phyloP scores from a whole-genome alignment of 2,113 vertebrate genomes.

The Trichomycterus rosablanca region DNA sequence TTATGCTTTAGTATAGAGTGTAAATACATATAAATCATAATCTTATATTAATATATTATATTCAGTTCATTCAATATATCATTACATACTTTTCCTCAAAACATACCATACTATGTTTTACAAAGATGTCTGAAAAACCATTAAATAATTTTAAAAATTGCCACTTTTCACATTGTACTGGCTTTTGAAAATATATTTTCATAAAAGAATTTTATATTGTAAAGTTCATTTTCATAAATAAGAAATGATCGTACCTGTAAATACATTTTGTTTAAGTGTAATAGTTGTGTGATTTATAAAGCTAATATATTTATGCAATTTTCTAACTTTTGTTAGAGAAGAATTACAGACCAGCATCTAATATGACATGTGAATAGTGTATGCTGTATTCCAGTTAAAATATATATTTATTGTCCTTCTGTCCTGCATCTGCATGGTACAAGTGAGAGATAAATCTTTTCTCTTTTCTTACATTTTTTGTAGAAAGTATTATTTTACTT shows the following conservation, averaged over 20 bases:
- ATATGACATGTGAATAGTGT: constrained; percentile 20
- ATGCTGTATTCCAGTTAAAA: constrained; percentile 18
- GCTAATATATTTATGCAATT: constrained; percentile 45
- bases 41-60: constrained; percentile 7
- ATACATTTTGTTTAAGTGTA: constrained; percentile 13
- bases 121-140: constrained; percentile 17
- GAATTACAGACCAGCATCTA: constrained; percentile 16
- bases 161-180: constrained; percentile 16
- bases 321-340: constrained; percentile 36
- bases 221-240: constrained; percentile 29
- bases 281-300: constrained; percentile 33
- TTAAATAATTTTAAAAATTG: constrained; percentile 26
- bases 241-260: constrained; percentile 18
- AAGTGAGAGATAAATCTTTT: too few species aligned
- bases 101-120: constrained; percentile 1
- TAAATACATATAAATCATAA: constrained; percentile 3
- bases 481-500: too few species aligned
- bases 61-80: too few species aligned
- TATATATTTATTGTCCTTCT: constrained; percentile 37
- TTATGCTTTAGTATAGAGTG: neutral
- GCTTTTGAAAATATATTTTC: constrained; percentile 44
- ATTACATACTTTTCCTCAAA: constrained; percentile 9
- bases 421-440: constrained; percentile 24
- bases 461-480: neutral
- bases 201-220: constrained; percentile 34